Evolutionary conservation across 2,888 invertebrate genomes (phyloP).

Genomic region (Yponomeuta sedellus): DNA sequence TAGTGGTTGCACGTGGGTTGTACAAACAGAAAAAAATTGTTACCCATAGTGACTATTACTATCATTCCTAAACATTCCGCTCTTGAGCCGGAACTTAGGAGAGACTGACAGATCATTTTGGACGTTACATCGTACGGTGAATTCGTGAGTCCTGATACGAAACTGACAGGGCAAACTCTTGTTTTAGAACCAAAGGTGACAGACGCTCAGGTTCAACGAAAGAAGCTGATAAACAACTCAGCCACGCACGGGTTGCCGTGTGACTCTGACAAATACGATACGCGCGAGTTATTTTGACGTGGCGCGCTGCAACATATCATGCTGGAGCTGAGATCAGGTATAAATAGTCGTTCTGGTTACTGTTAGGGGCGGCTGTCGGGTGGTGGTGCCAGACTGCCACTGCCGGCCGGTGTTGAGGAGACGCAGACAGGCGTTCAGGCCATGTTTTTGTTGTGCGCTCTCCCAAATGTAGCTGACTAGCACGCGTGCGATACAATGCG

Average conservation of each 20-base stretch:
- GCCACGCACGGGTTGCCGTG: not conserved
- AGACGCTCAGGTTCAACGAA: not conserved
- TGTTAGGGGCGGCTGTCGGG: conserved; percentile 35
- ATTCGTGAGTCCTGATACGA: too few species aligned
- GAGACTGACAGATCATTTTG: too few species aligned
- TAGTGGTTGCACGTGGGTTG: too few species aligned
- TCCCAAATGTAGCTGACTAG: conserved; percentile 19
- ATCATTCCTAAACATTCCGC: too few species aligned
- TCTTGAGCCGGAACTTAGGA: too few species aligned
- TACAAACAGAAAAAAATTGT: too few species aligned
- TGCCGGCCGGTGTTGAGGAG: conserved; percentile 32
- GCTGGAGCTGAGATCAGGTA: conserved; percentile 24
- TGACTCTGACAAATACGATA: conserved; percentile 22
- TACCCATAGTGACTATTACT: too few species aligned
- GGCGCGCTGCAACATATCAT: conserved; percentile 36
- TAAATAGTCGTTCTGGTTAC: conserved; percentile 50
- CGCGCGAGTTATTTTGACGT: conserved; percentile 33
- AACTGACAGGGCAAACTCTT: not conserved
- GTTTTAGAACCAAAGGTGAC: not conserved
- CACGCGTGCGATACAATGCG: too few species aligned
- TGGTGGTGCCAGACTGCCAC: conserved; percentile 26
- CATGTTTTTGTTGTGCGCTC: conserved; percentile 18
- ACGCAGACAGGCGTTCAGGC: conserved; percentile 35
- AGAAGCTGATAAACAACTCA: not conserved
- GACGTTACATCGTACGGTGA: too few species aligned